phyloP scores from a whole-genome alignment of 2,888 invertebrate genomes.

The Barypeithes pellucidus region DNA sequence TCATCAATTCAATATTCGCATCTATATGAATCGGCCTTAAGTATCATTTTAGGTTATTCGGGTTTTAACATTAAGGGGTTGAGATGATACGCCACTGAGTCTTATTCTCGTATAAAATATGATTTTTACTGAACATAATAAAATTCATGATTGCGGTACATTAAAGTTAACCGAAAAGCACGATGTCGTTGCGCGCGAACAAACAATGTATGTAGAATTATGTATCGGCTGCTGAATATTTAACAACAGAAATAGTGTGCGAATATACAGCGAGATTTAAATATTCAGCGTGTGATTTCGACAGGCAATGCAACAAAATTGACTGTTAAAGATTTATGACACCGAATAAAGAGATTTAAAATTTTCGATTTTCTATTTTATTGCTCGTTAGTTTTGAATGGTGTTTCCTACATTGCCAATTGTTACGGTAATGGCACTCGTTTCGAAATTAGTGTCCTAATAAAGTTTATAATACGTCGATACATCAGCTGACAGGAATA shows the following conservation, averaged over 20 bases:
- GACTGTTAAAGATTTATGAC: slow-evolving; percentile 40
- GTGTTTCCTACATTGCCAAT: slow-evolving; percentile 25
- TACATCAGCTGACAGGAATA: not conserved
- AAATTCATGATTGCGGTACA: slow-evolving; percentile 24
- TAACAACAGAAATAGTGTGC: slow-evolving; percentile 30
- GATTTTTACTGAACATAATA: slow-evolving; percentile 12
- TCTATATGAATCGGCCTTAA: too few relatives aligned
- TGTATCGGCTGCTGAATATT: slow-evolving; percentile 33
- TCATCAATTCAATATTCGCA: too few relatives aligned
- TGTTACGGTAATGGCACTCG: slow-evolving; percentile 19
- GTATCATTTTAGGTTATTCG: too few relatives aligned
- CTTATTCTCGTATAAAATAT: not conserved
- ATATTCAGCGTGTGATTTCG: slow-evolving; percentile 36
- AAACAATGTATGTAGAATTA: slow-evolving; percentile 2
- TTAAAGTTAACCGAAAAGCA: slow-evolving; percentile 17
- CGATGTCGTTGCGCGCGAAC: not conserved
- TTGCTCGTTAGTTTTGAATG: slow-evolving; percentile 23
- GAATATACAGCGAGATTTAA: slow-evolving; percentile 25
- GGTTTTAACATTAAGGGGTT: too few relatives aligned
- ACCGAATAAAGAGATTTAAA: slow-evolving; percentile 30
- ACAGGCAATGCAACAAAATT: slow-evolving; percentile 32
- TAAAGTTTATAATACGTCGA: slow-evolving; percentile 2
- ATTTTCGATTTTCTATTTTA: slow-evolving; percentile 32
- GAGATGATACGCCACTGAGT: not conserved
- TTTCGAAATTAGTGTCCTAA: slow-evolving; percentile 2